These are phyloP conservation scores for Osmerus mordax DNA, from an alignment of 2,113 vertebrate genomes.

Conservation along the genomic window DNA sequence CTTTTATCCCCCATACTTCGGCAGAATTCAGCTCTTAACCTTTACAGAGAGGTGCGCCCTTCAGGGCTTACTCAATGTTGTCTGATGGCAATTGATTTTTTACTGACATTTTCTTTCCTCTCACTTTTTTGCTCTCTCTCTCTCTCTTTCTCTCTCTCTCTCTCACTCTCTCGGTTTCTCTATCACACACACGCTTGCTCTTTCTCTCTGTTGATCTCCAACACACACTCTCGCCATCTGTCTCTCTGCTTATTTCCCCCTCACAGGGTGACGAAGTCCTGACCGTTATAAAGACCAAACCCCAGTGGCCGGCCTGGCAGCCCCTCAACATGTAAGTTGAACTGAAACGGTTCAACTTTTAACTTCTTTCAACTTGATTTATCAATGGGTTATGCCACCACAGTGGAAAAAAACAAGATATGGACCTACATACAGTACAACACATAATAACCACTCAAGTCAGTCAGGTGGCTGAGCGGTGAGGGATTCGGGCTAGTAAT, in stretches of 20 bases:
- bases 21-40: conserved; percentile 1
- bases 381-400: too few species aligned
- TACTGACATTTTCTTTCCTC: neutral
- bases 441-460: too few species aligned
- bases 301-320: conserved; percentile 98
- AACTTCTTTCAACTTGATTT: too few species aligned
- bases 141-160: conserved; percentile 25
- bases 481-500: too few species aligned
- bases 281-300: conserved; percentile 98
- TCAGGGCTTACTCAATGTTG: neutral
- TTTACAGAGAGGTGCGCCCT: neutral
- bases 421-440: too few species aligned
- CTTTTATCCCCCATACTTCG: neutral
- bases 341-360: neutral
- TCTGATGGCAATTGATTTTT: neutral
- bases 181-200: neutral
- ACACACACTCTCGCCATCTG: conserved; percentile 26
- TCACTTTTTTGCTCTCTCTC: conserved; percentile 7
- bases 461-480: too few species aligned
- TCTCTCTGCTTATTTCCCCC: conserved; percentile 16
- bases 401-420: too few species aligned
- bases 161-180: conserved; percentile 23
- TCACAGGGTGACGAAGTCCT: conserved; percentile 92
- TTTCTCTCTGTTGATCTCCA: conserved; percentile 26
- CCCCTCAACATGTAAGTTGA: conserved; percentile 94